phyloP scores from a whole-genome alignment of 2,797 vertebrate species.

The Notamacropus eugenii region DNA sequence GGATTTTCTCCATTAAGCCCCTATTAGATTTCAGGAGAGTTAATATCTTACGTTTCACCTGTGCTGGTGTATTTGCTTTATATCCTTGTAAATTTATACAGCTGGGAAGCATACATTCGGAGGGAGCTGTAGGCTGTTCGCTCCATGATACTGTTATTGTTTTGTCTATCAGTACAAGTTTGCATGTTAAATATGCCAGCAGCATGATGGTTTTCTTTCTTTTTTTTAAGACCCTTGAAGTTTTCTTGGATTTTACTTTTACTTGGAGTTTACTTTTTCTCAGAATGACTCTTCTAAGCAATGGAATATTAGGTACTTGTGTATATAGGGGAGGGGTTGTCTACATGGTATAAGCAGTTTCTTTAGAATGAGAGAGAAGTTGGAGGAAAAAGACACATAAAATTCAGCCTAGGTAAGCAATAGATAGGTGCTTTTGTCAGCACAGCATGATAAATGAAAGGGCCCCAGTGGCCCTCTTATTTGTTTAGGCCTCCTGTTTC shows the following conservation, averaged over 20 bases:
- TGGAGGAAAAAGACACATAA: slow-evolving; percentile 16
- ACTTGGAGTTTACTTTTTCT: slow-evolving; percentile 54
- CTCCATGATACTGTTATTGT: fast-evolving
- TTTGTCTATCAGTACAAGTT: background rate
- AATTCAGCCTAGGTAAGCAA: slow-evolving; percentile 64
- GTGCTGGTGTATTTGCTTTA: slow-evolving; percentile 15
- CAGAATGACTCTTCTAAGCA: slow-evolving; percentile 58
- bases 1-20: slow-evolving; percentile 24
- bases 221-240: background rate
- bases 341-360: background rate
- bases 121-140: fast-evolving
- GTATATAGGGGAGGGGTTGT: slow-evolving; percentile 61
- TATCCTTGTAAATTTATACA: background rate
- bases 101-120: background rate
- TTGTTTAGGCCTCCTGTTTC: slow-evolving; percentile 94
- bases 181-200: slow-evolving; percentile 30
- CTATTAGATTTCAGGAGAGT: background rate
- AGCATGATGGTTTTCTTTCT: background rate
- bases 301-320: slow-evolving; percentile 38
- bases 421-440: slow-evolving; percentile 82
- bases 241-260: background rate
- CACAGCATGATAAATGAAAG: slow-evolving; percentile 90
- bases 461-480: slow-evolving; percentile 87
- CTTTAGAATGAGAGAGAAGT: slow-evolving; percentile 39
- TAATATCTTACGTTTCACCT: background rate